These are phyloP conservation scores for Sparus aurata DNA, from an alignment of 2,797 vertebrate species.

Conservation along the genomic window DNA sequence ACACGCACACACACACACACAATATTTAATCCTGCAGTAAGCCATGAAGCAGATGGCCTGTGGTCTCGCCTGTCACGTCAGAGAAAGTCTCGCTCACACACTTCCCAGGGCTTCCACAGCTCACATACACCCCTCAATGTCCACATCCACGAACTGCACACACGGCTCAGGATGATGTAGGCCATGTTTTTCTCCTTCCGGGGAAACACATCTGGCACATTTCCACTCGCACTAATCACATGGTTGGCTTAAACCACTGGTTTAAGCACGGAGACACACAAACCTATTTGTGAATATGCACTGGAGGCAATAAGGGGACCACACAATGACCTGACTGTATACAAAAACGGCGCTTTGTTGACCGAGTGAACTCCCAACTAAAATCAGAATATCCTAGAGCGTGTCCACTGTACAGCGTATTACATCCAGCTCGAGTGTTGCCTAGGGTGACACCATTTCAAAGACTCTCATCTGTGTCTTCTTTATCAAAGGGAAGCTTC, in stretches of 20 bases:
- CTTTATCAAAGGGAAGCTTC: slow-evolving; percentile 11
- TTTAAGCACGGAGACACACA: slow-evolving; percentile 63
- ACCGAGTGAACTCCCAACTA: slow-evolving; percentile 44
- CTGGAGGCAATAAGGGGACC: slow-evolving; percentile 38
- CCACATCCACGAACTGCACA: slow-evolving; percentile 69
- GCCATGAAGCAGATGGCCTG: slow-evolving; percentile 82
- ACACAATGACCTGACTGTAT: slow-evolving; percentile 57
- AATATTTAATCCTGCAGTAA: slow-evolving; percentile 79
- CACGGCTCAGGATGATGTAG: slow-evolving; percentile 32
- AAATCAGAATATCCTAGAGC: slow-evolving; percentile 28
- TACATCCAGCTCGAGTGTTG: slow-evolving; percentile 5
- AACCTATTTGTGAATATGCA: slow-evolving; percentile 61
- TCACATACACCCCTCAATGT: slow-evolving; percentile 80
- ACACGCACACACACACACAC: slow-evolving; percentile 45
- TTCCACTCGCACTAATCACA: slow-evolving; percentile 73
- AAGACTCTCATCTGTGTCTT: neutral
- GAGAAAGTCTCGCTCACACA: slow-evolving; percentile 70
- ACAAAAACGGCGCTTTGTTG: slow-evolving; percentile 39
- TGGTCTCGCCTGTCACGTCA: slow-evolving; percentile 76
- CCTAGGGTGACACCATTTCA: neutral
- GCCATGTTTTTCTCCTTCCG: slow-evolving; percentile 52
- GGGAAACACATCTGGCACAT: slow-evolving; percentile 72
- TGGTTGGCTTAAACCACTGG: slow-evolving; percentile 61
- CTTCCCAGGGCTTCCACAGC: slow-evolving; percentile 52
- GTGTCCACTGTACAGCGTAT: slow-evolving; percentile 1